Evolutionary conservation across 2,888 invertebrate genomes (phyloP), one percentile per base, ranked within the genome.

Genomic region (Aphodius granarius): DNA sequence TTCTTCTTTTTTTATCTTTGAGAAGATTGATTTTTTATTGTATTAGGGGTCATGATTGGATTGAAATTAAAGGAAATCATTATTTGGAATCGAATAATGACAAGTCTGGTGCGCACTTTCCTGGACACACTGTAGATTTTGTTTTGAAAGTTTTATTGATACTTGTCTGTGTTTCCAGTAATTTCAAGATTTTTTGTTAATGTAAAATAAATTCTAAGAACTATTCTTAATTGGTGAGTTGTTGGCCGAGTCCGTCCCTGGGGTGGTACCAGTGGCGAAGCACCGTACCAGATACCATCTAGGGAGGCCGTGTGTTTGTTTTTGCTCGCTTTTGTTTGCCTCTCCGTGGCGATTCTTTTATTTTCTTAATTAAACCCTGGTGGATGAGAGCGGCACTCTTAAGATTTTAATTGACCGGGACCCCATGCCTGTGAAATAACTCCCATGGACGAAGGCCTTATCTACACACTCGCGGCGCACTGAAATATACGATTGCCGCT

Each of bases 291-390:
- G 73, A 73, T 73, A 73, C 73, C 73, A 73, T 73, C 73, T 66
- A 73, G 66, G 73, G 73, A 73, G 73, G 65, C 73, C 23, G 73
- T 21, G 68, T 73, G 66, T 73, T 73, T 73, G 73, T 73, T 73
- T 73, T 73, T 73, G 73, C 68, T 73, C 73, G 66, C 73, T 73
- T 73, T 73, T 73, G 73, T 73, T 73, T 73, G 73, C 73, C 73
- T 65, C 73, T 73, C 73, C 43, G 73, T 66, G 43, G 68, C 66
- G 73, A 65, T 23, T 73, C 73, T 73, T 73, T 73, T 73, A 73
- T 73, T 73, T 73, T 73, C 73, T 73, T 73, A 73, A 73, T 73
- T 73, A 73, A 73, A 73, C 73, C 73, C 66, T 66, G 73, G 68
- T 68, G 68, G 73, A 73, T 73, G 23, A 65, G 68, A 73, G 73